Percentiles rank a stretch among this genome's conserved stretches.
Conservation (phyloP, 2,888 invertebrate species). For the Volucella bombylans region DNA sequence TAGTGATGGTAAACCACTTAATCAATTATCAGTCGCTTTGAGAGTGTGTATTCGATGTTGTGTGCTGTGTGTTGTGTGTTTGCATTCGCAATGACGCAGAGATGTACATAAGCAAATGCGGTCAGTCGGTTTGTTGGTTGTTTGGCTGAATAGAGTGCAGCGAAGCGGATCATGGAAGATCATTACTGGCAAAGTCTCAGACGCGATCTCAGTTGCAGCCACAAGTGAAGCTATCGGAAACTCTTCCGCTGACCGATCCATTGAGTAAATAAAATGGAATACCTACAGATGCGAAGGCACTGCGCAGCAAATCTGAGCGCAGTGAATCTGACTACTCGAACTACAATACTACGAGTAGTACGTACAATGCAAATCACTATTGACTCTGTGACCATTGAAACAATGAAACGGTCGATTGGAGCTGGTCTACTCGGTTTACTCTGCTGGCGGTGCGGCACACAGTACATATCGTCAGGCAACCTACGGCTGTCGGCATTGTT, state of each 20-base stretch:
- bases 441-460: constrained; percentile 21
- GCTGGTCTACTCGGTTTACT: constrained; percentile 46
- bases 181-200: constrained; percentile 58
- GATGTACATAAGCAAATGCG: constrained; percentile 29
- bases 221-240: constrained; percentile 72
- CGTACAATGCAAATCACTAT: constrained; percentile 72
- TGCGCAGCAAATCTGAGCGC: background rate
- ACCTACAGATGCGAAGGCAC: background rate
- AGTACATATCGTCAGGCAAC: constrained; percentile 36
- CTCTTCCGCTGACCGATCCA: constrained; percentile 72
- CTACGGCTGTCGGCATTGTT: constrained; percentile 71
- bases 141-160: constrained; percentile 50
- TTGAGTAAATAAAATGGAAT: constrained; percentile 63
- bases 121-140: constrained; percentile 30
- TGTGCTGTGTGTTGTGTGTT: constrained; percentile 27
- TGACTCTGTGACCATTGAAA: constrained; percentile 66
- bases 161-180: constrained; percentile 62
- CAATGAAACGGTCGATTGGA: constrained; percentile 73
- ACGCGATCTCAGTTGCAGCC: constrained; percentile 11
- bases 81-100: constrained; percentile 32
- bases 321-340: too few species aligned
- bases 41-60: constrained; percentile 4
- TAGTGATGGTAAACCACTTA: constrained; percentile 50
- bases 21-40: constrained; percentile 58
- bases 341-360: too few species aligned